Conservation (phyloP, 2,113 vertebrate genomes). For the Sturnus vulgaris region DNA sequence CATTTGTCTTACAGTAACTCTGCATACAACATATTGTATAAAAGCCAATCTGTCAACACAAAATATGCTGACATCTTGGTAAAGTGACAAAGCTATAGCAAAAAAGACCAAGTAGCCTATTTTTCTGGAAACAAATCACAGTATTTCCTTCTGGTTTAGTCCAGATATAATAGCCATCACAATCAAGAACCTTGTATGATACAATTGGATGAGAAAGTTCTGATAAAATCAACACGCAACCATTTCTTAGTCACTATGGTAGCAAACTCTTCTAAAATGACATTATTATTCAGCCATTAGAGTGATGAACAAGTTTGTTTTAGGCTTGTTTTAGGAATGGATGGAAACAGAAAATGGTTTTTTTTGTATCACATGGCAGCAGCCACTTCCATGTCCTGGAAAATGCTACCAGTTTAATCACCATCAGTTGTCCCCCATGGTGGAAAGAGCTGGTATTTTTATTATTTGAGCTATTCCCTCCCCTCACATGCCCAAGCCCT, state of each 20-base stretch:
- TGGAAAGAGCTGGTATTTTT: not conserved
- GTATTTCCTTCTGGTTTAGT: not conserved
- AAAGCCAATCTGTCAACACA: slow-evolving; percentile 35
- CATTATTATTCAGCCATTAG: not conserved
- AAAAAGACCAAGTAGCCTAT: not conserved
- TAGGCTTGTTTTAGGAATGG: not conserved
- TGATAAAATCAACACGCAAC: not conserved
- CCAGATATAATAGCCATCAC: not conserved
- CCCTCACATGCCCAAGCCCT: not conserved
- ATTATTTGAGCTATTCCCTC: not conserved
- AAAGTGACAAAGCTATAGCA: slow-evolving; percentile 40
- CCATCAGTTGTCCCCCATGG: not conserved
- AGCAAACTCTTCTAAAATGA: not conserved
- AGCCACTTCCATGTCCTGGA: not conserved
- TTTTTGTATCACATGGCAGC: not conserved
- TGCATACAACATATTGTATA: not conserved
- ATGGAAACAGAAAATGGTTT: not conserved
- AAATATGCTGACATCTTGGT: not conserved
- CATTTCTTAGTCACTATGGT: not conserved
- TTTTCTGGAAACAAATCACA: not conserved
- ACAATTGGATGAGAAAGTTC: not conserved
- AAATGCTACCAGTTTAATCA: not conserved
- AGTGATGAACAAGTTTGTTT: not conserved
- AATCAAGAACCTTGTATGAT: not conserved
- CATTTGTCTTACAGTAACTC: slow-evolving; percentile 5